Base-by-base conservation (phyloP, 2,888 invertebrate species). In the Protophormia terraenovae region DNA sequence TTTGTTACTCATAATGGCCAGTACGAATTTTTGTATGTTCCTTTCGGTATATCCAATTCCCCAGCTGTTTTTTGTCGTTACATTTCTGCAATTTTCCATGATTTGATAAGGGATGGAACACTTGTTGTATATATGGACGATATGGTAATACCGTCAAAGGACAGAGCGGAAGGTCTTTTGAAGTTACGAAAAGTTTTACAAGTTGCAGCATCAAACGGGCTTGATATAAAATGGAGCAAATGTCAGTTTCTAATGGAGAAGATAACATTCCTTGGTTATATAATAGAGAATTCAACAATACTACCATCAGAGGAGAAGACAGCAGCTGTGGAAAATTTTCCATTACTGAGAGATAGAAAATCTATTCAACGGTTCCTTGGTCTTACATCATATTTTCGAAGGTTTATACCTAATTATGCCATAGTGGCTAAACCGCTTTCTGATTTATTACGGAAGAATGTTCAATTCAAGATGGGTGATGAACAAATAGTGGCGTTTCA, bases 121-220 rank as follows among this genome's bases (percentile, higher is more conserved):
- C 14, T 62, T n/a, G 41, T 62, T 4, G 6, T 62, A 5, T 62
- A 62, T 22, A 62, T 62, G 62, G 41, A 62, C 24, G 62, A 62
- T 41, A 62, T 62, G 38, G 41, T 62, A 14, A 62, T 41, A 16
- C 62, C 41, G 38, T 62, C 62, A 5, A 38, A 38, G 6, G 14
- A 8, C 2, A 38, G 38, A 41, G 7, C 19, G 24, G 41, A 64
- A 24, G 64, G 64, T 3, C 12, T 41, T 8, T 22, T 12, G 3
- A 64, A 64, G 12, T 45, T 64, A n/a, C 1, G 24, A 41, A 64
- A 45, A 24, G 64, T 64, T 41, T 19, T 64, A 1, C 3, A n/a
- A 45, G 64, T 64, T 7, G 64, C 62, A 16, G 3, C 60, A 60
- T 14, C 19, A 60, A 60, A 60, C 27, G 32, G 58, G 32, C 60